Base-by-base conservation (phyloP, 2,113 vertebrate species). In the Silurus asotus region DNA sequence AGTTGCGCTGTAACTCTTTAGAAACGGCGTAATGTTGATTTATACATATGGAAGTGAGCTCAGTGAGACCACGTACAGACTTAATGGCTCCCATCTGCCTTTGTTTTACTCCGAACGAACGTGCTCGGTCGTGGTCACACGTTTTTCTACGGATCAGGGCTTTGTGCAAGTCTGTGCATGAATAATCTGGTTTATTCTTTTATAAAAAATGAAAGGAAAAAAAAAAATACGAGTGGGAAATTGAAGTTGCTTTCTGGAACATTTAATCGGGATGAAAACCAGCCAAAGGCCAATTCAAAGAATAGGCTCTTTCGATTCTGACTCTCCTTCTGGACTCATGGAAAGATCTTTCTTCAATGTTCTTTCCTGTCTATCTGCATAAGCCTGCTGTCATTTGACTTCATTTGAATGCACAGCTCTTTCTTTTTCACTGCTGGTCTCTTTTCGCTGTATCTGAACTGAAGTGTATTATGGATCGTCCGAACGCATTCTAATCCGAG, bases 31-130 rank as follows among this genome's bases (percentile, higher is more conserved):
- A 64, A 61, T 62, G 48, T 59, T 67, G 76, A 80, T 45, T 80
- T 70, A 79, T 80, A 58, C 83, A 81, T 78, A 20, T 77, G 81
- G 84, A 78, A 76, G 56, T 28, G 55, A 58, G 82, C 84, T 62
- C 15, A 78, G 20, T 77, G 55, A 77, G 72, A 81, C 78, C 85
- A 84, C 64, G 76, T 61, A 78, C 20, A 11, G 80, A 70, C 85
- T 84, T 89, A 89, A 89, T 87, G n/a, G 37, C 81, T 89, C 45
- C 88, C 88, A 89, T 87, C 85, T 89, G 88, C 48, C 78, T 67
- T 55, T 59, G 51, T 17, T 37, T 76, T 69, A 48, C 83, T 70
- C 51, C 81, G 59, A 86, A 84, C 49, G 53, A 81, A 74, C 65
- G 19, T 58, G 81, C 28, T 84, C 84, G 76, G 58, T 83, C 80